Evolutionary conservation across 2,888 invertebrate genomes (phyloP).

Genomic region (Latheticus oryzae): DNA sequence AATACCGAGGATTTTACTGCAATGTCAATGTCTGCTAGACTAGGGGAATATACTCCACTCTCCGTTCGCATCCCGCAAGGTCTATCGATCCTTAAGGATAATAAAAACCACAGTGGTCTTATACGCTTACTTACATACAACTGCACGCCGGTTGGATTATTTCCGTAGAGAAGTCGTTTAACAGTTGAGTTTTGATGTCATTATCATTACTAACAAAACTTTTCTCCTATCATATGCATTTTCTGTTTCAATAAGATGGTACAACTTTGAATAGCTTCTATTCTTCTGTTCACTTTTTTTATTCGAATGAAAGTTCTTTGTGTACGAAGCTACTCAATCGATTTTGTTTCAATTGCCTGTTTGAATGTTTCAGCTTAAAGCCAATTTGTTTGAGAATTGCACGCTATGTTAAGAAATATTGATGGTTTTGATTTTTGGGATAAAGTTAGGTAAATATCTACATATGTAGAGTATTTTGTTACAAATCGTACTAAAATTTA

Average conservation of each 20-base stretch:
- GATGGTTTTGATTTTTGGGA: too few relatives aligned
- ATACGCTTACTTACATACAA: conserved; percentile 16
- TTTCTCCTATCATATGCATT: conserved; percentile 11
- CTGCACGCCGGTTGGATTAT: background rate
- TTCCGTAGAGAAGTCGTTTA: background rate
- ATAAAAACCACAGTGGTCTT: conserved; percentile 14
- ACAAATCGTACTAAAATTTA: too few relatives aligned
- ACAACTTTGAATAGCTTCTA: conserved; percentile 5
- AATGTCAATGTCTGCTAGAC: conserved; percentile 32
- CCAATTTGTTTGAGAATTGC: too few relatives aligned
- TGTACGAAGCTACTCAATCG: conserved; percentile 16
- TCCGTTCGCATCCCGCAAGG: conserved; percentile 17
- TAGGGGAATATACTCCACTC: conserved; percentile 23
- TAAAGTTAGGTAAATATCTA: too few relatives aligned
- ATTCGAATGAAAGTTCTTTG: conserved; percentile 18
- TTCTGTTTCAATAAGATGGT: conserved; percentile 7
- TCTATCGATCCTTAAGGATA: conserved; percentile 26
- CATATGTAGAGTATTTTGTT: too few relatives aligned
- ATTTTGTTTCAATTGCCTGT: conserved; percentile 13
- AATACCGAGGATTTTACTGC: conserved; percentile 25
- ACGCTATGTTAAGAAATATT: too few relatives aligned
- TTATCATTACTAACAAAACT: too few relatives aligned
- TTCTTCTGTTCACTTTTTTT: conserved; percentile 13
- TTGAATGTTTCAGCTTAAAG: conserved; percentile 4
- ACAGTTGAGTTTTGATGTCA: conserved; percentile 11